A percentile compares a stretch with the other conserved stretches of the same genome.
These are phyloP conservation scores for Pomacea canaliculata DNA, from an alignment of 2,888 invertebrate genomes.

Conservation along the genomic window DNA sequence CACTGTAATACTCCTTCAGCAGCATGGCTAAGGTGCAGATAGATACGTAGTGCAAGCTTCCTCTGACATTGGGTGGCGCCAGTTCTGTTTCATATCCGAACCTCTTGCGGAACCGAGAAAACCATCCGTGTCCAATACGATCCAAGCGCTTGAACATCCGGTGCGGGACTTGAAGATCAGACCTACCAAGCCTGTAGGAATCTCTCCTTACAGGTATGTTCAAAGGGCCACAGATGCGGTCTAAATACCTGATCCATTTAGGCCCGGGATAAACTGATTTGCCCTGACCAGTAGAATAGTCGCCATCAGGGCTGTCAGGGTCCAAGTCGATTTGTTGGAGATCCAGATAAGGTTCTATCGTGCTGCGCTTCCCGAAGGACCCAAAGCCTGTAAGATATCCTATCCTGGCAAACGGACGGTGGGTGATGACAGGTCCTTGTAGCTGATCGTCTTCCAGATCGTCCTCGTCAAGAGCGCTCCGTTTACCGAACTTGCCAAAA, in stretches of 20 bases:
- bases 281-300: not conserved
- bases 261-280: not conserved
- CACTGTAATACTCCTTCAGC: conserved; percentile 8
- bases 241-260: not conserved
- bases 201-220: not conserved
- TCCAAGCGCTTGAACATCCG: not conserved
- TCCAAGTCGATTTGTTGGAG: not conserved
- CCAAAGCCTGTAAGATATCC: conserved; percentile 10
- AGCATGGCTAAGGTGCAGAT: conserved; percentile 11
- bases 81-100: not conserved
- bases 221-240: not conserved
- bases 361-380: conserved; percentile 11
- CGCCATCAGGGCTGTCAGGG: not conserved
- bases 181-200: not conserved
- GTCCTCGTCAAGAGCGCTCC: not conserved
- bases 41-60: not conserved
- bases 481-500: conserved; percentile 7
- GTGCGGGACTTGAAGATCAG: not conserved
- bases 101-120: conserved; percentile 12
- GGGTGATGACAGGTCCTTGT: not conserved
- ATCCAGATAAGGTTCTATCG: too few relatives aligned
- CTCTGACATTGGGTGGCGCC: not conserved
- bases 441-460: not conserved
- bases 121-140: conserved; percentile 5
- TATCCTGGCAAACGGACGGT: not conserved